These are phyloP conservation scores for Pelodiscus sinensis DNA, from an alignment of 2,113 vertebrate species.

Conservation along the genomic window DNA sequence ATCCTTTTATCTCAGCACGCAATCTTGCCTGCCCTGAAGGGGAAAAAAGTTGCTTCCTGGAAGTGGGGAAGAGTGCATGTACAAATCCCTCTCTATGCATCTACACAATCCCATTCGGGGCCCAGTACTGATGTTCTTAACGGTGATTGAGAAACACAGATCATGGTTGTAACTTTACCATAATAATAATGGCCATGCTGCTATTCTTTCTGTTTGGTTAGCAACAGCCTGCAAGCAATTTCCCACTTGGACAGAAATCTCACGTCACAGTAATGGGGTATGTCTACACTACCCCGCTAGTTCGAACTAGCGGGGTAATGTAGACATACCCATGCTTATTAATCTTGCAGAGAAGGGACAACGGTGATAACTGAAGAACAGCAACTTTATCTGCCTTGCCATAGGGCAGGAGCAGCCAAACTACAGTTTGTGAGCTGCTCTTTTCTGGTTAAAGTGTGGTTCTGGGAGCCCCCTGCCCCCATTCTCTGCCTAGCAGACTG, in stretches of 20 bases:
- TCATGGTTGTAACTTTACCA: neutral
- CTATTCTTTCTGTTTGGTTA: neutral
- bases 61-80: neutral
- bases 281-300: too few species aligned
- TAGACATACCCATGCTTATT: too few species aligned
- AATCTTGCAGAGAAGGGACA: constrained; percentile 7
- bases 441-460: too few species aligned
- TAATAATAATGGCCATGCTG: neutral
- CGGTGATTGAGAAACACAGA: neutral
- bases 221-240: neutral
- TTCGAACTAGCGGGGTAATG: too few species aligned
- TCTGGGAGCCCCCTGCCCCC: too few species aligned
- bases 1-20: neutral
- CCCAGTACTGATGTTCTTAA: rapidly evolving
- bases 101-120: neutral
- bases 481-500: too few species aligned
- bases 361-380: neutral
- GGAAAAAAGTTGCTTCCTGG: neutral
- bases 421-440: too few species aligned
- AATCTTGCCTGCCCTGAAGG: constrained; percentile 10
- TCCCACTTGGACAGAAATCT: neutral
- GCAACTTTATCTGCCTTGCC: constrained; percentile 27
- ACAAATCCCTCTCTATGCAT: neutral
- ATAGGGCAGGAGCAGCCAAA: neutral
- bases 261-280: constrained; percentile 4